These are phyloP conservation scores for Perca schrenkii DNA, from an alignment of 2,113 vertebrate genomes.

Conservation along the genomic window DNA sequence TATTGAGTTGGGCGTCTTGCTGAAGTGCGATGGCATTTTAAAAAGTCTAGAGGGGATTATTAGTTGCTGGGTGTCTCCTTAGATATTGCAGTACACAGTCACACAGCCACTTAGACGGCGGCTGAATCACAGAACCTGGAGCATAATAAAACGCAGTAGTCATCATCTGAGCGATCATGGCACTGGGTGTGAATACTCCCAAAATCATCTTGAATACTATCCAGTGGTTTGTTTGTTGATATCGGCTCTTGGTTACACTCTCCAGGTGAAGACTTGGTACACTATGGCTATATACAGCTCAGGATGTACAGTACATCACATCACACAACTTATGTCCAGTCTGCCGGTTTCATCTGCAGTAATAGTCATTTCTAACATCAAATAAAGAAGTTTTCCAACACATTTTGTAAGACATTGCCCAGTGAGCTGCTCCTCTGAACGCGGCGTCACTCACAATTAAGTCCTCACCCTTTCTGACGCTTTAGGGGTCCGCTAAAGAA, in stretches of 20 bases:
- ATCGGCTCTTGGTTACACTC: constrained; percentile 14
- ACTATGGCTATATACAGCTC: constrained; percentile 51
- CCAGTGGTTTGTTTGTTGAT: constrained; percentile 26
- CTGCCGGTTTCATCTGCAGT: not conserved
- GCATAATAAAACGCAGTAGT: constrained; percentile 7
- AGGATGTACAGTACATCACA: constrained; percentile 18
- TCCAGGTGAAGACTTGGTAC: constrained; percentile 19
- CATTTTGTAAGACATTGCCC: constrained; percentile 34
- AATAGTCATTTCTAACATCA: not conserved
- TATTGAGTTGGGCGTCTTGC: constrained; percentile 33
- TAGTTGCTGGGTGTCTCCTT: constrained; percentile 42
- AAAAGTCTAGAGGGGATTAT: constrained; percentile 33
- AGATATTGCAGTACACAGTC: constrained; percentile 40
- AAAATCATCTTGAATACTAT: constrained; percentile 20
- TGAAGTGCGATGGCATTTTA: constrained; percentile 38
- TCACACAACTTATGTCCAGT: constrained; percentile 12
- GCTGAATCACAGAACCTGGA: constrained; percentile 31
- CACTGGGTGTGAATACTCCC: constrained; percentile 26
- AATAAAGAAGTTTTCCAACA: constrained; percentile 15
- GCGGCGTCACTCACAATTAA: constrained; percentile 19
- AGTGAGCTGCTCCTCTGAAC: constrained; percentile 21
- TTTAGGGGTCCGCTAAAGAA: not conserved
- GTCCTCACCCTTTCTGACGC: not conserved
- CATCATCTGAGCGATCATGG: constrained; percentile 10
- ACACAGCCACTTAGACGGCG: not conserved